Evolutionary conservation across 92 coral and sea anemone genomes (phyloP).

Genomic region (Chrysogorgia sp.): DNA sequence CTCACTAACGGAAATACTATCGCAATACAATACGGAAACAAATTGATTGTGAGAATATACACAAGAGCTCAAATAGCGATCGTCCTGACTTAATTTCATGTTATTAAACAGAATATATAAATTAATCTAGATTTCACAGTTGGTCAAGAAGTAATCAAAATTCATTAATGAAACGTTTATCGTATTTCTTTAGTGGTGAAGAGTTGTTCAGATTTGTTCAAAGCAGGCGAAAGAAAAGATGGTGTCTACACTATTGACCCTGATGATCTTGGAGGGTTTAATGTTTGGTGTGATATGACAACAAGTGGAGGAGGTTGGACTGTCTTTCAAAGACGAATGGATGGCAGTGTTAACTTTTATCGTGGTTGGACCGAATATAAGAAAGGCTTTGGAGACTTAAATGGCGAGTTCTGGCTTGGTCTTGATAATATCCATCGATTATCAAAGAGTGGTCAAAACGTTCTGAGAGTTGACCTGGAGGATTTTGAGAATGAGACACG

Average conservation of each 20-base stretch:
- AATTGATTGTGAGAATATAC: too few relatives aligned
- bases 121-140: too few relatives aligned
- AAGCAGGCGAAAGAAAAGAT: not conserved
- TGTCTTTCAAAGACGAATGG: too few relatives aligned
- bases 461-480: conserved; percentile 4
- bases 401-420: too few relatives aligned
- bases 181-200: too few relatives aligned
- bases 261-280: not conserved
- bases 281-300: conserved; percentile 27
- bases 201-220: conserved; percentile 11
- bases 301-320: conserved; percentile 31
- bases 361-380: conserved; percentile 5
- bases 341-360: conserved; percentile 11
- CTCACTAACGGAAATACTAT: too few relatives aligned
- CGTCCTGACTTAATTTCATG: too few relatives aligned
- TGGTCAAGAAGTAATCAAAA: too few relatives aligned
- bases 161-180: too few relatives aligned
- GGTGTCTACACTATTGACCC: conserved; percentile 23
- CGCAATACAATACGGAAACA: too few relatives aligned
- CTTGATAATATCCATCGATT: conserved; percentile 12
- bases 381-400: conserved; percentile 18
- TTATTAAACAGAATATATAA: too few relatives aligned
- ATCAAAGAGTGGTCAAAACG: not conserved
- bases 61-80: too few relatives aligned
- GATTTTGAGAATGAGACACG: not conserved